Conservation (phyloP, 2,888 invertebrate genomes). For the Alloscopus bannaensis region DNA sequence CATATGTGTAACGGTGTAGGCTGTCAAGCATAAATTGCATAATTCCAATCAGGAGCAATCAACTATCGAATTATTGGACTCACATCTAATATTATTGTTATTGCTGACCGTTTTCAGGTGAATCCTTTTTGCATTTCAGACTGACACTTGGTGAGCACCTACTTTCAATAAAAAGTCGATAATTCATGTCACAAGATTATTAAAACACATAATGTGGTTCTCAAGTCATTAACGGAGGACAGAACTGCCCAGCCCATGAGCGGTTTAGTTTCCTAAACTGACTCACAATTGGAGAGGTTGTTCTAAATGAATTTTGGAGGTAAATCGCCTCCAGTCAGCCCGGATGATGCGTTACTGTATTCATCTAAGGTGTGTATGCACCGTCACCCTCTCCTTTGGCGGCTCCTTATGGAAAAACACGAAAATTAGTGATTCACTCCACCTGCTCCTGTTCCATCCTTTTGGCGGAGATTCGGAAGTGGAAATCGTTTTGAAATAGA, state of each 20-base stretch:
- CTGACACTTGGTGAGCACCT: slow-evolving; percentile 28
- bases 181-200: slow-evolving; percentile 62
- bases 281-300: not conserved
- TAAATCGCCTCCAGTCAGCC: not conserved
- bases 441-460: too few relatives aligned
- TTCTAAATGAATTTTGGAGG: slow-evolving; percentile 4
- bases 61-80: too few relatives aligned
- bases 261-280: not conserved
- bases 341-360: not conserved
- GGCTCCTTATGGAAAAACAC: slow-evolving; percentile 13
- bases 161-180: slow-evolving; percentile 64
- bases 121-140: not conserved
- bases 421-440: not conserved
- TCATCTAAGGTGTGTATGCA: not conserved
- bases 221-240: slow-evolving; percentile 60
- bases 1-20: too few relatives aligned
- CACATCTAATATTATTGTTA: too few relatives aligned
- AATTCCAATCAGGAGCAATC: too few relatives aligned
- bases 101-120: too few relatives aligned
- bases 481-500: too few relatives aligned
- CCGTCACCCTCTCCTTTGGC: slow-evolving; percentile 6
- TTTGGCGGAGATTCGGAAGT: too few relatives aligned
- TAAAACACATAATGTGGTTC: slow-evolving; percentile 58
- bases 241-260: slow-evolving; percentile 57
- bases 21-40: too few relatives aligned